Evolutionary conservation across 2,797 vertebrate genomes (phyloP).

Genomic region (Intellagama lesueurii): DNA sequence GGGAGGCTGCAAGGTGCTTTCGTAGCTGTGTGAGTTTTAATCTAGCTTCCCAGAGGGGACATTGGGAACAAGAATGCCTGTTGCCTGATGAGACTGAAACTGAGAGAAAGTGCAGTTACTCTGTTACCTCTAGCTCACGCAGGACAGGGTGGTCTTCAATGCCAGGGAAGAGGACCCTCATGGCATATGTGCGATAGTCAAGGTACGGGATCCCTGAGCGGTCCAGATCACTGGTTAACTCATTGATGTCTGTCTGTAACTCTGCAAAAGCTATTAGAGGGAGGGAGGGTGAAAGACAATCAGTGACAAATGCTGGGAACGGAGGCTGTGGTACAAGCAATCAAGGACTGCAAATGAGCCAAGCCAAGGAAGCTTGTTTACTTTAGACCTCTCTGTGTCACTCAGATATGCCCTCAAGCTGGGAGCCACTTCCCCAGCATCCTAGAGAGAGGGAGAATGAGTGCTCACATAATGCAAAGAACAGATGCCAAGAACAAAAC

Average conservation of each 20-base stretch:
- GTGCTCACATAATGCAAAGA: constrained; percentile 16
- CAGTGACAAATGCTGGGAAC: neutral
- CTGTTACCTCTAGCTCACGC: constrained; percentile 84
- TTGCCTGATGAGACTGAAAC: neutral
- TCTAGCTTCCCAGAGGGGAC: neutral
- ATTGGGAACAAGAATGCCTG: neutral
- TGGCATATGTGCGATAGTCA: constrained; percentile 93
- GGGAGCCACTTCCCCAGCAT: constrained; percentile 9
- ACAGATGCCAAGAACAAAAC: constrained; percentile 64
- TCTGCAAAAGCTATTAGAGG: constrained; percentile 89
- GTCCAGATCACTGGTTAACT: constrained; percentile 95
- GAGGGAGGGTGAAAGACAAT: neutral
- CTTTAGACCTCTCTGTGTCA: neutral
- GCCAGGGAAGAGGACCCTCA: constrained; percentile 96
- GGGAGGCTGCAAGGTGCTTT: neutral
- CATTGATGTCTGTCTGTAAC: constrained; percentile 90
- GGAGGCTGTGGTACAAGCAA: rapidly evolving
- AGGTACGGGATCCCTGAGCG: constrained; percentile 93
- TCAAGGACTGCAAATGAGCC: neutral
- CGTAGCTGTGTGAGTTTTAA: constrained; percentile 9
- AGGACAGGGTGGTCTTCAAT: constrained; percentile 96
- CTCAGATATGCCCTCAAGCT: constrained; percentile 29
- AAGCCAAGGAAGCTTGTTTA: rapidly evolving
- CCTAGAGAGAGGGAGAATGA: neutral
- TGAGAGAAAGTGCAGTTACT: constrained; percentile 34